These are phyloP conservation scores for Dendrolimus punctatus DNA, from an alignment of 1,140 invertebrate species.

Conservation along the genomic window DNA sequence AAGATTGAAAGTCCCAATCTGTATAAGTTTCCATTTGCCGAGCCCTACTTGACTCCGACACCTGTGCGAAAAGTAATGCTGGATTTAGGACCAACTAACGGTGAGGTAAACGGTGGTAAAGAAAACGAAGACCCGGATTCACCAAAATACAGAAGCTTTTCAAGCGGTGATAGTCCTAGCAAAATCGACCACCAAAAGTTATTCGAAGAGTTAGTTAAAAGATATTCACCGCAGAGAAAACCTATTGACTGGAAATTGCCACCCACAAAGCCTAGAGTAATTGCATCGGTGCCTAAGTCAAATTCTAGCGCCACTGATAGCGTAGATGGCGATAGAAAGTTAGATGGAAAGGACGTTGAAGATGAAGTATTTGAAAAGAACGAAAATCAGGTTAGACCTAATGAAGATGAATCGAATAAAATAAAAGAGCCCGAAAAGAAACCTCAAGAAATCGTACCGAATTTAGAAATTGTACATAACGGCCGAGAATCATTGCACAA, in stretches of 20 bases:
- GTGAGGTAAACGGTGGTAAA: constrained; percentile 32
- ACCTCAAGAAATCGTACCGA: constrained; percentile 19
- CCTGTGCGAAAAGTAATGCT: constrained; percentile 44
- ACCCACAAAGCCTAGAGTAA: constrained; percentile 52
- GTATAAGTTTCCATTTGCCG: constrained; percentile 66
- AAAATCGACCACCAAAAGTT: constrained; percentile 59
- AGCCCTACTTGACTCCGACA: constrained; percentile 58
- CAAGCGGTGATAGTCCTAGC: constrained; percentile 30
- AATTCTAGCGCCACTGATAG: constrained; percentile 45
- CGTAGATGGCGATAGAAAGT: constrained; percentile 33
- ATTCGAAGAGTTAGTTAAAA: constrained; percentile 58
- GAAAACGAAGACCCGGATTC: constrained; percentile 43
- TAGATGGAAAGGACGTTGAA: constrained; percentile 26
- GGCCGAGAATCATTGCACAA: constrained; percentile 21
- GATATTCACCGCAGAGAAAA: constrained; percentile 60
- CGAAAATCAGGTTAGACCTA: constrained; percentile 12
- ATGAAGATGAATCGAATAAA: constrained; percentile 6
- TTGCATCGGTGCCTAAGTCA: constrained; percentile 60
- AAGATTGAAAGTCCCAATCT: constrained; percentile 63
- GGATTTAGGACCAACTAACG: constrained; percentile 30
- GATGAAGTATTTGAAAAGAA: constrained; percentile 56
- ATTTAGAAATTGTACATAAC: constrained; percentile 34
- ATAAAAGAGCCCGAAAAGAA: constrained; percentile 10
- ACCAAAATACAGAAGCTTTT: constrained; percentile 38
- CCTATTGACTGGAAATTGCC: constrained; percentile 58